phyloP scores from a whole-genome alignment of 2,797 vertebrate species.

The Hirundo rustica region DNA sequence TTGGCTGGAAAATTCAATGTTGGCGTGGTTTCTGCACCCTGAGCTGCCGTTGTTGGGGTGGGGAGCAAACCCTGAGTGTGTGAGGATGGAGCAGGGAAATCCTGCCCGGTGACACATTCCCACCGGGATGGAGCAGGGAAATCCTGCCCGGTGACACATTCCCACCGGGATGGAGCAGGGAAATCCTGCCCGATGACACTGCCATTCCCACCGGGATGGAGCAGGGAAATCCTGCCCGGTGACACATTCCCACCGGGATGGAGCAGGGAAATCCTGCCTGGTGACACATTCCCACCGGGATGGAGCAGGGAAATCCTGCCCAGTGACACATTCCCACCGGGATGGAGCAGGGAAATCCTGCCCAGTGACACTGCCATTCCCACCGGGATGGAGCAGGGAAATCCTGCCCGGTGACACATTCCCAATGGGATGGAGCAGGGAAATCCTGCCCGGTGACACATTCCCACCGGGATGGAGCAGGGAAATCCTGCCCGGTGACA shows the following conservation, averaged over 20 bases:
- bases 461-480: background rate
- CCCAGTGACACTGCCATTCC: too few species aligned
- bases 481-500: rapidly evolving
- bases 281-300: too few species aligned
- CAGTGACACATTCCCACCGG: too few species aligned
- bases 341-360: too few species aligned
- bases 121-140: background rate
- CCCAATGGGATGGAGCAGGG: background rate
- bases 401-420: too few species aligned
- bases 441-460: rapidly evolving
- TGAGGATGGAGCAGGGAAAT: background rate
- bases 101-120: rapidly evolving
- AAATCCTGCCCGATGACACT: too few species aligned
- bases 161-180: rapidly evolving
- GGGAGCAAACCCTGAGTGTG: rapidly evolving
- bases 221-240: background rate
- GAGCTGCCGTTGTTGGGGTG: rapidly evolving
- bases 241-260: too few species aligned
- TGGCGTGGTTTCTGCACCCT: background rate
- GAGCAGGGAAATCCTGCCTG: too few species aligned
- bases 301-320: too few species aligned
- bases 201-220: rapidly evolving
- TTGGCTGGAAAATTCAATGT: background rate
- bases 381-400: too few species aligned
- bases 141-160: rapidly evolving